Base-by-base conservation (phyloP, 2,888 invertebrate genomes). In the Unio delphinus region DNA sequence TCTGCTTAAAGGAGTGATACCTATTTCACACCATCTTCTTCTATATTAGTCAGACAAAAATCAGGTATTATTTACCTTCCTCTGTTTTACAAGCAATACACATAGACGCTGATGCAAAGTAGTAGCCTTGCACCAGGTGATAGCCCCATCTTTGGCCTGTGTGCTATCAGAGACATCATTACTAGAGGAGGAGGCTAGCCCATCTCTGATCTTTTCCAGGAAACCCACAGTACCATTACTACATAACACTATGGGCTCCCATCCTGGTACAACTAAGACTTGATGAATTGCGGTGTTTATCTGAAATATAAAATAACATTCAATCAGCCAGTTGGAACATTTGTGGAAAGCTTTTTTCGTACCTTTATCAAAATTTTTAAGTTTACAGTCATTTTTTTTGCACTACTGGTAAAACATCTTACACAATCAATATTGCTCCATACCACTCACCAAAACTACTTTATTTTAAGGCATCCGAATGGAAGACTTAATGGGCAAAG, bases 181-280 rank as follows among this genome's bases (percentile, higher is more conserved):
- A 45, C 45, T 45, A 45, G 11, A 45, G 8, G 45, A 11, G 8
- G 45, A 55, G 20, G 65, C 28, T 34, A 65, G 68, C 7, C 55
- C 55, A 4, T 77, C 71, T 64, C 80, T 80, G 55, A 80, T 70
- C 55, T 67, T 63, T n/a, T 68, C 63, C 15, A 82, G 63, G 61
- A 76, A 78, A 56, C 71, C 73, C 7, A 82, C 76, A 54, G 61
- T 61, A 11, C 82, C 82, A 79, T 80, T 79, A 11, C 65, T 62
- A 71, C 71, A 82, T 26, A 82, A 65, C 23, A 78, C 64, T 17
- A 80, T 64, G 17, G 79, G 71, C 15, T 75, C 74, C 57, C 56
- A 67, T 15, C 68, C 75, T 61, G 69, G 65, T n/a, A 70, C 58
- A 18, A 71, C 62, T 55, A 80, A 61, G 15, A 77, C 70, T 26